phyloP scores from a whole-genome alignment of 2,888 invertebrate genomes.

The Eremobia ochroleuca region DNA sequence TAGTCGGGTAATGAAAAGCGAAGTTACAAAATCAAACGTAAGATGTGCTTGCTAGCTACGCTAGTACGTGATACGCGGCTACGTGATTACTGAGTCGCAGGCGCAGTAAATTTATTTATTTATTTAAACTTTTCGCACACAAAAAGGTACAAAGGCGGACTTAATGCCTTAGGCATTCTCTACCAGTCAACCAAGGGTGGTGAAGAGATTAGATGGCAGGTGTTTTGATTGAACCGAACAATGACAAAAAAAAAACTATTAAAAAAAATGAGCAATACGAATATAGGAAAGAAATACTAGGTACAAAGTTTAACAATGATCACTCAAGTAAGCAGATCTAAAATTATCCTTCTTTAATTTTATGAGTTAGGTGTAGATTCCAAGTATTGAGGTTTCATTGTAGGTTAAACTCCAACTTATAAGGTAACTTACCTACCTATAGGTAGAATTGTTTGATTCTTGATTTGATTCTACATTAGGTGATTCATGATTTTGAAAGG shows the following conservation, averaged over 20 bases:
- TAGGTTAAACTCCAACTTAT: constrained; percentile 4
- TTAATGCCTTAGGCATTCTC: too few relatives aligned
- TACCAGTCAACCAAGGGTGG: too few relatives aligned
- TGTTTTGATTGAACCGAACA: too few relatives aligned
- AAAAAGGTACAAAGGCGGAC: too few relatives aligned
- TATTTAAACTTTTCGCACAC: too few relatives aligned
- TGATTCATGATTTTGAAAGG: constrained; percentile 32
- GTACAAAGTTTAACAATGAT: constrained; percentile 25
- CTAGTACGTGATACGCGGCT: too few relatives aligned
- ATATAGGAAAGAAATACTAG: constrained; percentile 29
- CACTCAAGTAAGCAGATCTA: constrained; percentile 9
- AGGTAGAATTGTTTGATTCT: neutral
- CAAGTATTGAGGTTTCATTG: constrained; percentile 31
- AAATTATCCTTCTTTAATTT: constrained; percentile 20
- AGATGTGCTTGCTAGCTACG: too few relatives aligned
- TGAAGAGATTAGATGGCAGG: too few relatives aligned
- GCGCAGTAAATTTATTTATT: neutral
- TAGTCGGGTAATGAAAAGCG: neutral
- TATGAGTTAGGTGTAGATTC: constrained; percentile 10
- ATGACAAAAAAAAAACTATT: too few relatives aligned
- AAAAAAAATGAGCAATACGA: constrained; percentile 20
- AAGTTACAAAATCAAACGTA: neutral
- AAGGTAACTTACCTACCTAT: neutral
- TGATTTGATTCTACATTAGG: neutral
- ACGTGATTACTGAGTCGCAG: constrained; percentile 2